Conservation (phyloP, 2,113 vertebrate genomes). For the Circaetus gallicus region DNA sequence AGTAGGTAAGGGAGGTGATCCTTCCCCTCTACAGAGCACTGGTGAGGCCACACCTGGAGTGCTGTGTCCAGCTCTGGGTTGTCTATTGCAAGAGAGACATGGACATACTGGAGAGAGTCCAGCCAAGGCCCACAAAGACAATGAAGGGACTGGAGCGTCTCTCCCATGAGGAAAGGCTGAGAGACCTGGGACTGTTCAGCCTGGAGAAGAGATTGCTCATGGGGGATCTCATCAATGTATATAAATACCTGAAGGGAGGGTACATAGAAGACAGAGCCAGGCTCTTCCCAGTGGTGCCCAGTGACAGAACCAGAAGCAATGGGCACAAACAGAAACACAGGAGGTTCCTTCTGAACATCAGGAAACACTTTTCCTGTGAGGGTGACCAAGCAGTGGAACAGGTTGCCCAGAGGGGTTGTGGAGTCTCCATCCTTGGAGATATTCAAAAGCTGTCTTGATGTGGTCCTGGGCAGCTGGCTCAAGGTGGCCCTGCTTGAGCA, state of each 20-base stretch:
- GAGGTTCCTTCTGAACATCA: neutral
- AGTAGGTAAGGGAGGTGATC: neutral
- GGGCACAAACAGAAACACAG: neutral
- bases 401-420: neutral
- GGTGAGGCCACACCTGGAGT: neutral
- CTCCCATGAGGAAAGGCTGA: neutral
- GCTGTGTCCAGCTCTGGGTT: neutral
- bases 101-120: neutral
- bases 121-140: neutral
- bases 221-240: neutral
- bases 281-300: neutral
- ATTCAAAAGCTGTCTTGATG: neutral
- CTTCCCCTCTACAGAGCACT: neutral
- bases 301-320: neutral
- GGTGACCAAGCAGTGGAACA: neutral
- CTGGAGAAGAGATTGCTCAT: neutral
- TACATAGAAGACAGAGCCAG: neutral
- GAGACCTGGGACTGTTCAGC: neutral
- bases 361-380: neutral
- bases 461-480: neutral
- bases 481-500: neutral
- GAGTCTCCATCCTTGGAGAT: neutral
- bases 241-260: neutral
- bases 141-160: neutral
- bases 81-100: neutral